These are phyloP conservation scores for Aspidiotus rigidus DNA, from an alignment of 2,888 invertebrate genomes.

Conservation along the genomic window DNA sequence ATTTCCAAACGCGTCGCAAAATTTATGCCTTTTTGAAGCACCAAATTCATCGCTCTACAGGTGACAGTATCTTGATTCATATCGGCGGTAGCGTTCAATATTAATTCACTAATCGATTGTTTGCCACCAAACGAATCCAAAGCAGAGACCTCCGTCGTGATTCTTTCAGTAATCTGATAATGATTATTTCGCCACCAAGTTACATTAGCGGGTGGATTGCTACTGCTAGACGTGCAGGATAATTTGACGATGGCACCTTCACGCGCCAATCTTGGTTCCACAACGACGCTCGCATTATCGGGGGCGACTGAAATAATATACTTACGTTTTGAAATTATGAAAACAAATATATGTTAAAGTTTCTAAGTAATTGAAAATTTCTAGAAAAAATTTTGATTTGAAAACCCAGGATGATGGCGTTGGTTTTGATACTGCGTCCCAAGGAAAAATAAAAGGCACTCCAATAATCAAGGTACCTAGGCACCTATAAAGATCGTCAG, in stretches of 20 bases:
- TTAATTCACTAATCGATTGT: constrained; percentile 67
- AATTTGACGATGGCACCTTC: constrained; percentile 71
- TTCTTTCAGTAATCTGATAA: constrained; percentile 48
- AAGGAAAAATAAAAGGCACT: too few species aligned
- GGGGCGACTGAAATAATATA: constrained; percentile 65
- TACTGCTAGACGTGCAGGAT: constrained; percentile 79
- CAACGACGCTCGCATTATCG: constrained; percentile 72
- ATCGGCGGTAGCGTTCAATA: constrained; percentile 69
- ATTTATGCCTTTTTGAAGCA: constrained; percentile 74
- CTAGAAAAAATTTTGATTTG: too few species aligned
- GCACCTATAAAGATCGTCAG: too few species aligned
- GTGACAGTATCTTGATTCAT: constrained; percentile 80
- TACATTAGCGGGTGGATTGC: constrained; percentile 77
- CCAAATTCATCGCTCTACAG: constrained; percentile 82
- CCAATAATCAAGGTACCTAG: too few species aligned
- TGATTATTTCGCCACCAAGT: constrained; percentile 88
- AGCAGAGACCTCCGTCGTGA: constrained; percentile 60
- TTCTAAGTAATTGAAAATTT: background rate
- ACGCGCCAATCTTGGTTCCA: constrained; percentile 67
- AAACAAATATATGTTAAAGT: background rate
- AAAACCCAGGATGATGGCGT: too few species aligned
- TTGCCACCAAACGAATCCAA: constrained; percentile 81
- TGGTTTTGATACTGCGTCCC: too few species aligned
- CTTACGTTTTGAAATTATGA: background rate
- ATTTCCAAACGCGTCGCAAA: constrained; percentile 79